phyloP scores from a whole-genome alignment of 2,888 invertebrate species.

The Scaeva pyrastri region DNA sequence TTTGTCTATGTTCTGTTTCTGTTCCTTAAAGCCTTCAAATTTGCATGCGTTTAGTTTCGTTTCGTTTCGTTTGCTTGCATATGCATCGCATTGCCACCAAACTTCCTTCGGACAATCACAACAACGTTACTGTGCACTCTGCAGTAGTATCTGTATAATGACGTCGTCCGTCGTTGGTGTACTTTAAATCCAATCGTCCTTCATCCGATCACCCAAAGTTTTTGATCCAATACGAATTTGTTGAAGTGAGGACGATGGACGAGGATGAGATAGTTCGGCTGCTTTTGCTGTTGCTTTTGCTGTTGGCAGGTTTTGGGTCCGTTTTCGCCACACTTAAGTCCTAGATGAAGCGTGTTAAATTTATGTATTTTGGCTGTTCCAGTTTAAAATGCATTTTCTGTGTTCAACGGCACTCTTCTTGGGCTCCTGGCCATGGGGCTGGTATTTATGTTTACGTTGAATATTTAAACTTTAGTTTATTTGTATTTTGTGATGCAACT shows the following conservation, averaged over 20 bases:
- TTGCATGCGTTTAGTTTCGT: slow-evolving; percentile 32
- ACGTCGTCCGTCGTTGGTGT: background rate
- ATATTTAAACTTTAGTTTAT: slow-evolving; percentile 57
- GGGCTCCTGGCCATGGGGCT: slow-evolving; percentile 15
- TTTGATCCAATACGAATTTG: slow-evolving; percentile 38
- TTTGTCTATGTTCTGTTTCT: slow-evolving; percentile 45
- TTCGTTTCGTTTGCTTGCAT: slow-evolving; percentile 28
- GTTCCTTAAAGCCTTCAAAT: slow-evolving; percentile 48
- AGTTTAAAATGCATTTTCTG: slow-evolving; percentile 67
- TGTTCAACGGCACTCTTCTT: slow-evolving; percentile 50
- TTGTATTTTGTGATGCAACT: slow-evolving; percentile 51
- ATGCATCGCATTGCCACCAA: slow-evolving; percentile 22
- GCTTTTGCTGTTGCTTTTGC: slow-evolving; percentile 14
- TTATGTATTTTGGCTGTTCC: slow-evolving; percentile 53
- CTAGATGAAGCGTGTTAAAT: slow-evolving; percentile 72
- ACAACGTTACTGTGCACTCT: background rate
- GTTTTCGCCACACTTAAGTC: slow-evolving; percentile 64
- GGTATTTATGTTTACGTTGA: slow-evolving; percentile 66
- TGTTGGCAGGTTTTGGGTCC: slow-evolving; percentile 47
- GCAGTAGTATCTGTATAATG: too few species aligned
- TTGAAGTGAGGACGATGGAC: background rate
- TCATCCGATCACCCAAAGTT: slow-evolving; percentile 51
- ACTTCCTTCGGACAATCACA: slow-evolving; percentile 3
- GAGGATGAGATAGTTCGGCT: background rate
- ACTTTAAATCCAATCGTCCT: slow-evolving; percentile 57